Percentiles rank a stretch among this genome's conserved stretches.
These are phyloP conservation scores for Plagodis pulveraria DNA, from an alignment of 2,888 invertebrate genomes.

Conservation along the genomic window DNA sequence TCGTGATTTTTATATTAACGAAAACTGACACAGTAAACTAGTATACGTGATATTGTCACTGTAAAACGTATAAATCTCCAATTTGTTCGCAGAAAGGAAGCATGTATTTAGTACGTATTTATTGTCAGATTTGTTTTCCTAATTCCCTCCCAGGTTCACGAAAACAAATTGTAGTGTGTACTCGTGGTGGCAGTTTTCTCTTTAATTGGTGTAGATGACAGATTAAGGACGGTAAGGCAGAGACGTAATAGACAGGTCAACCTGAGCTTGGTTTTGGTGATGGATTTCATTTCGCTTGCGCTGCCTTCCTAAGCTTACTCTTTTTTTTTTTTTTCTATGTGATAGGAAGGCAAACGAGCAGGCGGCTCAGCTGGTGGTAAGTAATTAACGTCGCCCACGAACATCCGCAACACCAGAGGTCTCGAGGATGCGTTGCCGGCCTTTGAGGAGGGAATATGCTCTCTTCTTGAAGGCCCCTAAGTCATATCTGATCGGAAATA, in stretches of 20 bases:
- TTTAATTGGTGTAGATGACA: constrained; percentile 82
- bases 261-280: constrained; percentile 69
- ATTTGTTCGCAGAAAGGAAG: constrained; percentile 6
- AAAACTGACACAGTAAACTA: constrained; percentile 39
- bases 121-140: constrained; percentile 27
- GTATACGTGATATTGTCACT: constrained; percentile 33
- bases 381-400: too few relatives aligned
- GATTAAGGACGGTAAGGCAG: constrained; percentile 73
- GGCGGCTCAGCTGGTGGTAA: too few relatives aligned
- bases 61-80: constrained; percentile 21
- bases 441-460: too few relatives aligned
- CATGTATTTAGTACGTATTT: too few relatives aligned
- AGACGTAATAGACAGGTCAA: constrained; percentile 82
- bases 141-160: constrained; percentile 46
- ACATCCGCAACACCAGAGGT: too few relatives aligned
- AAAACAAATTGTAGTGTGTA: constrained; percentile 71
- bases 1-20: constrained; percentile 42
- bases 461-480: too few relatives aligned
- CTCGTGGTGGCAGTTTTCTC: constrained; percentile 65
- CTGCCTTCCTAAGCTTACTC: background rate
- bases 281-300: constrained; percentile 7
- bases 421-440: too few relatives aligned
- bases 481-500: too few relatives aligned
- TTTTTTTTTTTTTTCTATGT: too few relatives aligned
- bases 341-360: too few relatives aligned